Percentiles rank a stretch among this genome's conserved stretches.
Conservation (phyloP, 2,113 vertebrate genomes). For the Zosterops pallidus region DNA sequence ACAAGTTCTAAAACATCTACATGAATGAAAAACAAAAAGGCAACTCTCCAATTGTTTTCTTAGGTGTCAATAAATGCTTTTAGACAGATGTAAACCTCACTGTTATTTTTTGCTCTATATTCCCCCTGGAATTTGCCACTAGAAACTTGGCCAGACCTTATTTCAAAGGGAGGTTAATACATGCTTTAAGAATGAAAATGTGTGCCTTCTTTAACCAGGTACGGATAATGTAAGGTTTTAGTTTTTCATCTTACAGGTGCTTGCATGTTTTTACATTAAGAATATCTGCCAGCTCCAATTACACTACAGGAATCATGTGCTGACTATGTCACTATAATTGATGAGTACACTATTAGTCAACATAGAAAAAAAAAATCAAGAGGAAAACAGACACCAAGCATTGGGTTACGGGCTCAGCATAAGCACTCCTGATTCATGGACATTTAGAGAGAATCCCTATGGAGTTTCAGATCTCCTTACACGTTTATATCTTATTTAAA, state of each 20-base stretch:
- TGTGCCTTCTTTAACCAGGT: not conserved
- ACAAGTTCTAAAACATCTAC: not conserved
- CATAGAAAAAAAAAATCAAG: not conserved
- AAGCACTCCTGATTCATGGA: not conserved
- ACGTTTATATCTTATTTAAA: not conserved
- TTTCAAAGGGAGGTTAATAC: not conserved
- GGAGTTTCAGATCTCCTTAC: not conserved
- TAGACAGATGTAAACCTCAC: not conserved
- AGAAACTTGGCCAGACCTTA: not conserved
- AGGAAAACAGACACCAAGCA: not conserved
- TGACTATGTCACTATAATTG: not conserved
- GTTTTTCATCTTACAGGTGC: not conserved
- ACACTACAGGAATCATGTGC: not conserved
- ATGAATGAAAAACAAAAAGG: not conserved
- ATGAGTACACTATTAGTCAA: not conserved
- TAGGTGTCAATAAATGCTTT: not conserved
- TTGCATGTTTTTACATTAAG: not conserved
- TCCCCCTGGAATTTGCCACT: not conserved
- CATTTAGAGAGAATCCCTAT: not conserved
- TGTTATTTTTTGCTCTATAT: not conserved
- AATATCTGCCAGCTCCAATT: not conserved
- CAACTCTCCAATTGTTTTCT: not conserved
- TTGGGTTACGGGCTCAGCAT: accelerated
- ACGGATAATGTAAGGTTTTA: not conserved
- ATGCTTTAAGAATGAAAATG: not conserved